A percentile compares a stretch with the other conserved stretches of the same genome.
Conservation (phyloP, 2,888 invertebrate species). For the Dromius quadrimaculatus region DNA sequence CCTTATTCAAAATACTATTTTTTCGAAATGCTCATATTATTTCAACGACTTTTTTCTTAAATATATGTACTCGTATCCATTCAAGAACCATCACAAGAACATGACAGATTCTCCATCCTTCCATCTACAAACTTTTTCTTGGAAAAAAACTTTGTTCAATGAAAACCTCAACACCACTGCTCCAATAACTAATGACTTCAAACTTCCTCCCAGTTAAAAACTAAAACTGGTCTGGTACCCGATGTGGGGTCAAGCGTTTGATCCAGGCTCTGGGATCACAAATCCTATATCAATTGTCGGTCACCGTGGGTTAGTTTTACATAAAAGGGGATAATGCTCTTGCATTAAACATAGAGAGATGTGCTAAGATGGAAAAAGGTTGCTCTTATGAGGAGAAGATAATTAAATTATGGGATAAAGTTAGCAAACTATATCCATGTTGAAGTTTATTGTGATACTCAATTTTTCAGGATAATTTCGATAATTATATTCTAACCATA, state of each 20-base stretch:
- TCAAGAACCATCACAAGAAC: too few relatives aligned
- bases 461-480: neutral
- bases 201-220: constrained; percentile 10
- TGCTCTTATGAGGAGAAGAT: neutral
- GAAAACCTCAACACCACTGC: too few relatives aligned
- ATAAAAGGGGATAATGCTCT: constrained; percentile 20
- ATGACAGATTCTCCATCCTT: too few relatives aligned
- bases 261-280: neutral
- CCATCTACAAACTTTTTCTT: too few relatives aligned
- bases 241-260: constrained; percentile 7
- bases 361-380: constrained; percentile 5
- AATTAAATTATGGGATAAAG: neutral
- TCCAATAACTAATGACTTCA: constrained; percentile 21
- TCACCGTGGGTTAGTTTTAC: constrained; percentile 6
- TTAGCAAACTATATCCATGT: neutral
- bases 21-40: too few relatives aligned
- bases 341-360: constrained; percentile 6
- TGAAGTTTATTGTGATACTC: neutral
- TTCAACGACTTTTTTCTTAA: too few relatives aligned
- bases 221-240: constrained; percentile 4
- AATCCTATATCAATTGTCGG: constrained; percentile 23
- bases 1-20: too few relatives aligned
- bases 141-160: too few relatives aligned
- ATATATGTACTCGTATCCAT: too few relatives aligned
- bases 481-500: neutral